These are phyloP conservation scores for Tokudaia muenninki DNA, from an alignment of 2,797 vertebrate species.

Conservation along the genomic window DNA sequence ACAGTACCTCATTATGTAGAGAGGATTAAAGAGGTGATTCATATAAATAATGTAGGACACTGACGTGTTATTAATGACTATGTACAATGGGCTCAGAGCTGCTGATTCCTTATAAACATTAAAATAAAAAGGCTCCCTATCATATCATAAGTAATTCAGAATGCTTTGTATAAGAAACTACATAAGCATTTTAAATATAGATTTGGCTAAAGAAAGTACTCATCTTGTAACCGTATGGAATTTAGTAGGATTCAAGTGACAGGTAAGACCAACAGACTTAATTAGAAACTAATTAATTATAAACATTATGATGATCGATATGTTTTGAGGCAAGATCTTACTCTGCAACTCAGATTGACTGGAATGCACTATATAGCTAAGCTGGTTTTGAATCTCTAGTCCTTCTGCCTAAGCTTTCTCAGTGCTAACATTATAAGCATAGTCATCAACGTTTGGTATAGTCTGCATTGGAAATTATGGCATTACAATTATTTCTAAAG, in stretches of 20 bases:
- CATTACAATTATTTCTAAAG: not conserved
- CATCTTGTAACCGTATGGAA: not conserved
- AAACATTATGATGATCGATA: not conserved
- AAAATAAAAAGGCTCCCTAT: not conserved
- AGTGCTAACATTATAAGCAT: not conserved
- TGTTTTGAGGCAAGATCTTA: not conserved
- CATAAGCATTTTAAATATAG: not conserved
- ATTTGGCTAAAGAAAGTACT: not conserved
- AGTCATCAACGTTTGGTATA: not conserved
- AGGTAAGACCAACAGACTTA: not conserved
- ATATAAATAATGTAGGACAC: not conserved
- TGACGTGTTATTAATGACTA: not conserved
- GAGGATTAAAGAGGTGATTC: not conserved
- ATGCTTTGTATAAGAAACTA: not conserved
- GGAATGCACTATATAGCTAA: not conserved
- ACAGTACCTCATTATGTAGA: not conserved
- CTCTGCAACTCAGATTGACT: not conserved
- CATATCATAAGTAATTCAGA: not conserved
- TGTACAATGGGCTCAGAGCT: not conserved
- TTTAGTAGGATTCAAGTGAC: not conserved
- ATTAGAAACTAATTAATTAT: not conserved
- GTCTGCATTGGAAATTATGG: not conserved
- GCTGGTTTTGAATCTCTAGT: not conserved
- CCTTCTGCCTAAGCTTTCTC: too few species aligned
- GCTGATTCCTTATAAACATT: not conserved